Percentiles rank a stretch among this genome's conserved stretches.
Evolutionary conservation across 2,797 vertebrate species (phyloP).

Genomic region (Gymnocypris eckloni): DNA sequence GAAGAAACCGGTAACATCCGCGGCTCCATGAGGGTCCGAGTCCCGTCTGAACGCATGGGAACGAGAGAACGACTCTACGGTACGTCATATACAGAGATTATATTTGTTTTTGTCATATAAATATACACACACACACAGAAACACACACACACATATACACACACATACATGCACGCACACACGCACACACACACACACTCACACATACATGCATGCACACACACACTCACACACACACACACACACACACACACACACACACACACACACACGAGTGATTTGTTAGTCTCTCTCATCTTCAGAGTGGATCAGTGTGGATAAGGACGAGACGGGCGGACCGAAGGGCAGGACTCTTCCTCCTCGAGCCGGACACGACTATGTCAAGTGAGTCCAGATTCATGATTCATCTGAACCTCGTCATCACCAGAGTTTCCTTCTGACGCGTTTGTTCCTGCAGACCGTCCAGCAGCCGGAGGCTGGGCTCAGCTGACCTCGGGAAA

Average conservation of each 20-base stretch:
- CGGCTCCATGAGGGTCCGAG: constrained; percentile 94
- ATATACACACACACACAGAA: neutral
- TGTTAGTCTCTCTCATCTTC: constrained; percentile 17
- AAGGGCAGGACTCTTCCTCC: constrained; percentile 84
- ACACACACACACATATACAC: no score
- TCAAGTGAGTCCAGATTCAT: constrained; percentile 76
- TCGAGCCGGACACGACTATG: constrained; percentile 83
- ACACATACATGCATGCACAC: no score
- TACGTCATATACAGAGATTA: constrained; percentile 54
- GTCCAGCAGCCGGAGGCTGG: constrained; percentile 71
- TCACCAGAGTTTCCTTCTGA: neutral
- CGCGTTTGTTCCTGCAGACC: constrained; percentile 65
- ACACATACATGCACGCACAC: no score
- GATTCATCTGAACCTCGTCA: no score
- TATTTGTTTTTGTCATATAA: neutral
- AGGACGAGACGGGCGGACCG: constrained; percentile 86
- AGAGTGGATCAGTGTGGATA: constrained; percentile 98
- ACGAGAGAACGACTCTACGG: constrained; percentile 95
- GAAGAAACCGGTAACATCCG: constrained; percentile 98
- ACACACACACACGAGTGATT: neutral
- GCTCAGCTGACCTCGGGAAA: constrained; percentile 79
- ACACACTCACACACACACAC: no score
- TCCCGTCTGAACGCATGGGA: constrained; percentile 92
- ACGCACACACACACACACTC: no score
- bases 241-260: neutral